Evolutionary conservation across 2,888 invertebrate species (phyloP), one percentile per base, ranked within the genome.

Genomic region (Nemapogon koenigi): DNA sequence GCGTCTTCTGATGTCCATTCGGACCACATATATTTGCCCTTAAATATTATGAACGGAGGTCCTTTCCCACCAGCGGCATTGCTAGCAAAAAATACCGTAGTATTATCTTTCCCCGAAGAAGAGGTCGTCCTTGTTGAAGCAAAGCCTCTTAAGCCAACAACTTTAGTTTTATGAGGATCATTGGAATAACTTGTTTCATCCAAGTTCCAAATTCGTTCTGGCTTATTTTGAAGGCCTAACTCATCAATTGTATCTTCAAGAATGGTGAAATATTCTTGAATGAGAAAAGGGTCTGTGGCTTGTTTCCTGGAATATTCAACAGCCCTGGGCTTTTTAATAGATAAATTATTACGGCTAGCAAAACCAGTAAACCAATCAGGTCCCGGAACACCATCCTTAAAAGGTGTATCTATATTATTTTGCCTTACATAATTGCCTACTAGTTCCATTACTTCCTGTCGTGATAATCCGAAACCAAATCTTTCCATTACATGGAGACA

Each of bases 281-380:
- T 35, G 11, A 19, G 10, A 8, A 22, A 35, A 6, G 35, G 18
- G 8, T 35, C 22, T 4, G 35, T 16, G n/a, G 18, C 13, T 18
- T 18, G 17, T 18, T 35, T 35, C 7, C 51, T 8, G 30, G 48
- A 46, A 39, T 41, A 44, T 44, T 56, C 51, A 7, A 54, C 45
- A 35, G 35, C 43, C 46, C n/a, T n/a, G n/a, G n/a, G n/a, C n/a
- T n/a, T n/a, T n/a, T n/a, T n/a, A n/a, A n/a, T n/a, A n/a, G n/a
- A n/a, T n/a, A n/a, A n/a, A n/a, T n/a, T n/a, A n/a, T n/a, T n/a
- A n/a, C n/a, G n/a, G n/a, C n/a, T n/a, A n/a, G n/a, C n/a, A n/a
- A n/a, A n/a, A n/a, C n/a, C n/a, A n/a, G n/a, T n/a, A n/a, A n/a
- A n/a, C n/a, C n/a, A n/a, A n/a, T n/a, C n/a, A n/a, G n/a, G n/a